Evolutionary conservation across 2,888 invertebrate species (phyloP), one percentile per base, ranked within the genome.

Genomic region (Spodoptera littoralis): DNA sequence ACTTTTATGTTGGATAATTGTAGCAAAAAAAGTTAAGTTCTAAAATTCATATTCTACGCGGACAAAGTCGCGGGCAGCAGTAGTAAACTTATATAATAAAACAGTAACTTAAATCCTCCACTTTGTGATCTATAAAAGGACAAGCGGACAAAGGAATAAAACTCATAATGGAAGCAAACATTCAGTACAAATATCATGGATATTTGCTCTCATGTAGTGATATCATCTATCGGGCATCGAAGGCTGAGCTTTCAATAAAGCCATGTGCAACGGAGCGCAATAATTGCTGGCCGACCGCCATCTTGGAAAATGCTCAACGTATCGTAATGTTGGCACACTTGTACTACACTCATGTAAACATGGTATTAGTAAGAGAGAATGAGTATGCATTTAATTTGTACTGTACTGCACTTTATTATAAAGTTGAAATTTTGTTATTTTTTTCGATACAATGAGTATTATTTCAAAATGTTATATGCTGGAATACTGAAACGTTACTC

Each of bases 281-380:
- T 75, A 51, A 75, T 75, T 70, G 56, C 59, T 60, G 76, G 70
- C 55, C 41, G 24, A 49, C 27, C 36, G 53, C 76, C 76, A 64
- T 46, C 24, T 49, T 47, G 52, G 44, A n/a, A 24, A 13, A 13
- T 45, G 63, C 12, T 53, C 70, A 59, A 69, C 22, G 6, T 13
- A 50, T 3, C 47, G 24, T 11, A 42, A 41, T 50, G 41, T 58
- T 55, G 11, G n/a, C 11, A 41, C 30, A 55, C 42, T 60, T 51
- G 56, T 44, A 47, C 13, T 45, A 42, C 27, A 18, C 22, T 51
- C 11, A 13, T 53, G 18, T n/a, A 48, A 46, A 36, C 36, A 36
- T 36, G 36, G 36, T 36, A 36, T 36, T 6, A 9, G 8, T 36
- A 9, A 36, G 2, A 4, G 18, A 11, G 13, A 13, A 46, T 49